phyloP scores from a whole-genome alignment of 2,113 vertebrate species.

The Cisticola juncidis region DNA sequence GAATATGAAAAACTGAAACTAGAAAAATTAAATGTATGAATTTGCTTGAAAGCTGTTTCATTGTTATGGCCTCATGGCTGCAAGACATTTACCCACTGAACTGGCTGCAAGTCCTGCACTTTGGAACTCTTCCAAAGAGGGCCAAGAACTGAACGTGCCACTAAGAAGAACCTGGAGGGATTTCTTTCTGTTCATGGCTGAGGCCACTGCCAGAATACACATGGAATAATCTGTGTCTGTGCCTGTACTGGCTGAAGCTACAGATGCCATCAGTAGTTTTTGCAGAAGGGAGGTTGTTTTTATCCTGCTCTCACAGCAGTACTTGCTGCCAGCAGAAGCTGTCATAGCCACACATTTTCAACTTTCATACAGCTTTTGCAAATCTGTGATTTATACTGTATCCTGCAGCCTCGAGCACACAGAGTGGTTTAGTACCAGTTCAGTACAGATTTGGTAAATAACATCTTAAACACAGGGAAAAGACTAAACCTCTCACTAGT shows the following conservation, averaged over 20 bases:
- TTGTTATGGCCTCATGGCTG: not conserved
- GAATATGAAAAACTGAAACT: not conserved
- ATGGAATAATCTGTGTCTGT: not conserved
- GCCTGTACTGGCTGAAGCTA: not conserved
- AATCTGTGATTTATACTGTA: not conserved
- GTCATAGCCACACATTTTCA: not conserved
- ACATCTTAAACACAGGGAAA: not conserved
- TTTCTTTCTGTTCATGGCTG: not conserved
- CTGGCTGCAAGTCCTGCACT: not conserved
- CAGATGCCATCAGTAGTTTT: rapidly evolving
- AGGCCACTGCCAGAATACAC: not conserved
- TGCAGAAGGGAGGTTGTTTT: not conserved
- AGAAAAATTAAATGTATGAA: not conserved
- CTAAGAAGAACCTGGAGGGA: not conserved
- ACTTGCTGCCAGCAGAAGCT: not conserved
- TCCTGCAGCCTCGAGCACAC: not conserved
- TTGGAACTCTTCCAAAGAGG: not conserved
- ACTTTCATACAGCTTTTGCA: not conserved
- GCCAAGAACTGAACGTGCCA: not conserved
- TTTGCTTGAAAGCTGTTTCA: not conserved
- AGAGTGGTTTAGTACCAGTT: not conserved
- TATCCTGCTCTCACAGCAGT: not conserved
- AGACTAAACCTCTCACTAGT: not conserved
- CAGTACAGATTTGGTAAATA: not conserved
- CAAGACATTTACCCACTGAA: not conserved